phyloP scores from a whole-genome alignment of 2,113 vertebrate species.

The Pedetes capensis region DNA sequence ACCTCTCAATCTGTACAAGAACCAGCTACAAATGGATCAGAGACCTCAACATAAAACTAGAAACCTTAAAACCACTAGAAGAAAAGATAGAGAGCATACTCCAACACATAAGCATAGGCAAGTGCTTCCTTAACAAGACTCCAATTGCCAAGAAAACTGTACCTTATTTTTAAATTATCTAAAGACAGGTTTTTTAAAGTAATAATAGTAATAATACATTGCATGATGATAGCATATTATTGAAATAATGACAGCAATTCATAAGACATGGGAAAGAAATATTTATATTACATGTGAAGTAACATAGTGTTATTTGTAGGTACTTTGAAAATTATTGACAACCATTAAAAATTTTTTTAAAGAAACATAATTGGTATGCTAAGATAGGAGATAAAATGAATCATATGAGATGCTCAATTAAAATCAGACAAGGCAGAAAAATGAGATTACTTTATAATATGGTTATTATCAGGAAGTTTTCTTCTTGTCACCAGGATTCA shows the following conservation, averaged over 20 bases:
- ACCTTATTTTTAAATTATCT: neutral
- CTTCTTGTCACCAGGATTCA: neutral
- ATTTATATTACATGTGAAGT: neutral
- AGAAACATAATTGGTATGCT: neutral
- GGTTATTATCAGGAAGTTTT: neutral
- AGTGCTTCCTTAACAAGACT: too few species aligned
- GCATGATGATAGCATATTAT: neutral
- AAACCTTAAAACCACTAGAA: too few species aligned
- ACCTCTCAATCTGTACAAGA: too few species aligned
- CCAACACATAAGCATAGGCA: too few species aligned
- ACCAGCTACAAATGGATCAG: too few species aligned
- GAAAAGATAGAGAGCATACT: too few species aligned
- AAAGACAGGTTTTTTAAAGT: neutral
- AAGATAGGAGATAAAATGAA: neutral
- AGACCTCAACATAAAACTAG: too few species aligned
- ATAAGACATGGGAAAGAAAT: neutral
- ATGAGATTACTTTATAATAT: neutral
- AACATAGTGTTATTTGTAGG: neutral
- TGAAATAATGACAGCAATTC: neutral
- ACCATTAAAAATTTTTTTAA: neutral
- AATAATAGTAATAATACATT: neutral
- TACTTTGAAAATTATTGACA: neutral
- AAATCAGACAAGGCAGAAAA: neutral
- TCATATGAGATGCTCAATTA: neutral
- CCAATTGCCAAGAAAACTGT: too few species aligned